Evolutionary conservation across 2,888 invertebrate genomes (phyloP), one percentile per base, ranked within the genome.

Genomic region (Uloborus plumipes): DNA sequence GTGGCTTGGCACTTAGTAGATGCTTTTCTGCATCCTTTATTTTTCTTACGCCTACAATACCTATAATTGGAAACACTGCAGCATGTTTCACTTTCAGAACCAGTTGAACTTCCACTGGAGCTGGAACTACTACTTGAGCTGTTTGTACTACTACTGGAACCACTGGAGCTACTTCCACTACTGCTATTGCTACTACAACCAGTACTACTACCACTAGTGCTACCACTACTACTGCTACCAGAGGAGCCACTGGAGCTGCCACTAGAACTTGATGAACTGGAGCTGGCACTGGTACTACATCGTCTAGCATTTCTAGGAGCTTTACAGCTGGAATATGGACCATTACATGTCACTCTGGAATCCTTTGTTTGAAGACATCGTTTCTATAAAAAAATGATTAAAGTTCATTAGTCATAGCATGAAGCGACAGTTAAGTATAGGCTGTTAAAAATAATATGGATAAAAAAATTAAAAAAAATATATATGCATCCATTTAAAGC

Each of bases 231-330:
- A 16, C 79, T 74, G 61, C 79, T 64, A 14, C 79, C 67, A 61
- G 65, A 64, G 13, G 78, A 79, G 9, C 78, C 70, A 58, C 74
- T 70, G 47, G 70, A 70, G 22, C 80, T 84, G 58, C 80, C 65
- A 66, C 80, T 77, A 15, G 78, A 78, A 55, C 79, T 70, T 49
- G 74, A 75, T 20, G 84, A 79, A 18, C 75, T 80, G 15, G 78
- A 72, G 61, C 79, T 78, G 26, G 77, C 76, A 73, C 83, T 84
- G 16, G 74, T 79, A n/a, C 84, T 84, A 49, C 84, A 74, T 14
- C 80, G 79, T 15, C 80, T 55, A 9, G 76, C 53, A 31, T 58
- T 58, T 14, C 81, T 62, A 61, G 74, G 59, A 20, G 50, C 62
- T 55, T 74, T 81, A 65, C 80, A 81, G 13, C 26, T 58, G 15